These are phyloP conservation scores for Ceyx cyanopectus DNA, from an alignment of 2,113 vertebrate genomes.

Conservation along the genomic window DNA sequence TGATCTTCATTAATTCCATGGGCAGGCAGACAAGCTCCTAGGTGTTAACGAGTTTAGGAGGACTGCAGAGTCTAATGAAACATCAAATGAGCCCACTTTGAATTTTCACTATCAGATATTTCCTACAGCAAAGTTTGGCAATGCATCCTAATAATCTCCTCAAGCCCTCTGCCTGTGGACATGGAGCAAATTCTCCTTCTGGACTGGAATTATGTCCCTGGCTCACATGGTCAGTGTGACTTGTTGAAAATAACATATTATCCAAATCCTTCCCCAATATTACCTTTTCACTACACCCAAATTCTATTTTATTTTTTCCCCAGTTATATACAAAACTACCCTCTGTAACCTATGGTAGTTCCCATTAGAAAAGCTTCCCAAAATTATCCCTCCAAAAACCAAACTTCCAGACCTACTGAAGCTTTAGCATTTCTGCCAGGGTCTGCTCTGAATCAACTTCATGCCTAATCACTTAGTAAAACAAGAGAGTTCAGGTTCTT, in stretches of 20 bases:
- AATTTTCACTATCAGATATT: not conserved
- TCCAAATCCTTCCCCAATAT: not conserved
- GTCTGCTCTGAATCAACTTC: slow-evolving; percentile 5
- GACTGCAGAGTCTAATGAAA: not conserved
- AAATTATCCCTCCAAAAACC: not conserved
- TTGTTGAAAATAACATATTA: not conserved
- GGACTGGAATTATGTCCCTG: not conserved
- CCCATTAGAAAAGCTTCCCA: not conserved
- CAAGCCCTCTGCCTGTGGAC: not conserved
- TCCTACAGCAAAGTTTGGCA: not conserved
- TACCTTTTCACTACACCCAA: not conserved
- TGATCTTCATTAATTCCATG: slow-evolving; percentile 3
- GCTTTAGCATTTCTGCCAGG: not conserved
- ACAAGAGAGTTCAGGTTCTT: not conserved
- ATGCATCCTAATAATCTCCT: not conserved
- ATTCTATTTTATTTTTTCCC: not conserved
- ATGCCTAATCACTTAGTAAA: slow-evolving; percentile 1
- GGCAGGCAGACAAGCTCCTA: not conserved
- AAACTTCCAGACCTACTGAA: not conserved
- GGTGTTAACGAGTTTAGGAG: not conserved
- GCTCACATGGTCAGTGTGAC: not conserved
- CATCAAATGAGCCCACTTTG: not conserved
- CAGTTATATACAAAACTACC: not conserved
- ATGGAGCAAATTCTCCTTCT: not conserved
- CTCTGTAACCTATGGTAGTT: not conserved